Conservation (phyloP, 2,888 invertebrate genomes). For the Oligia latruncula region DNA sequence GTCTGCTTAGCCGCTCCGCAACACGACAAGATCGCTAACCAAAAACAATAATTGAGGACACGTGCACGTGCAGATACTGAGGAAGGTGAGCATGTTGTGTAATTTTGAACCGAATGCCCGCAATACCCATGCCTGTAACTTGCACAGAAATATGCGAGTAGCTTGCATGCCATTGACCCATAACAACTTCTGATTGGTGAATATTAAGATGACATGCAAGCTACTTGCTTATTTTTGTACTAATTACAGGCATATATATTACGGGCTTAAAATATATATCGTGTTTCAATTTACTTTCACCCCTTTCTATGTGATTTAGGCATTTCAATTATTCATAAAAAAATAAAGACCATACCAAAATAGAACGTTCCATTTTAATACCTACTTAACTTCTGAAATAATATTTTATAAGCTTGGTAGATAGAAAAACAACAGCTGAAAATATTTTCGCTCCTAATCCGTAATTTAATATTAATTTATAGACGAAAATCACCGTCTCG, state of each 20-base stretch:
- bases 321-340: neutral
- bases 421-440: slow-evolving; percentile 72
- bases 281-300: neutral
- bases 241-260: neutral
- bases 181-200: neutral
- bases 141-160: neutral
- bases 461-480: slow-evolving; percentile 88
- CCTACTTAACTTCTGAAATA: slow-evolving; percentile 10
- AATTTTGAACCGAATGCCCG: neutral
- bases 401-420: slow-evolving; percentile 52
- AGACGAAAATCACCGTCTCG: slow-evolving; percentile 85
- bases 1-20: slow-evolving; percentile 47
- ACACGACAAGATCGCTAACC: slow-evolving; percentile 44
- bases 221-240: too few relatives aligned
- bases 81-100: neutral
- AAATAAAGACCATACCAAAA: slow-evolving; percentile 6
- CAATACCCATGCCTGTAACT: neutral
- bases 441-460: slow-evolving; percentile 80
- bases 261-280: neutral
- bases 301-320: neutral
- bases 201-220: too few relatives aligned
- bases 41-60: slow-evolving; percentile 48
- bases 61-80: slow-evolving; percentile 1
- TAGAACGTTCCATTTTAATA: slow-evolving; percentile 31
- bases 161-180: neutral